Evolutionary conservation across 2,113 vertebrate species (phyloP), one percentile per base, ranked within the genome.

Genomic region (Propithecus coquereli): DNA sequence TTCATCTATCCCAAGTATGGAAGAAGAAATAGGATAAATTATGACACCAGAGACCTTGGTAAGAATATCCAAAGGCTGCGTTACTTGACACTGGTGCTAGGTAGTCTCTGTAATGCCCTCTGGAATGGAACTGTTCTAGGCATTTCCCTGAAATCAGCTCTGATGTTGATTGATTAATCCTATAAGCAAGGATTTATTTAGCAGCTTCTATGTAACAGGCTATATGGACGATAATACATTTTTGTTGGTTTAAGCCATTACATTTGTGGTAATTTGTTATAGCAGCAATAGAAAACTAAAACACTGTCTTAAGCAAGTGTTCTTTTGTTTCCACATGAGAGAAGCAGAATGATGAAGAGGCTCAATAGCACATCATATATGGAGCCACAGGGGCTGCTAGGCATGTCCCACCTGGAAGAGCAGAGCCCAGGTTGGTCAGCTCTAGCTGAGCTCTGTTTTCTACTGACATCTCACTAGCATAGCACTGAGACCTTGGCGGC

Each of bases 311-410:
- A 71, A 93, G n/a, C n/a, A 87, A 54, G 17, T 63, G 6, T 65
- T 90, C 74, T 80, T 95, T 87, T 37, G 27, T 84, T 80, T 91
- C n/a, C n/a, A 77, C 45, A 73, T 11, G 59, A 92, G 79, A 74
- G 17, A 66, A 77, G 74, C 23, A n/a, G 77, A 87, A 16, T 14
- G 20, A 68, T 61, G 40, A 65, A 63, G 68, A 94, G 45, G 3
- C 11, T 59, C 14, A 32, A 8, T 11, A 40, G 50, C 34, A 57
- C 14, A 16, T 88, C 7, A 13, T 25, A 16, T 1, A 17, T 32
- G 32, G 50, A 30, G 30, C 11, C 4, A 17, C 43, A 30, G 70
- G 87, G 45, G 20, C 25, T 20, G 3, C 27, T 8, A 37, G 40
- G 34, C 11, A n/a, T 57, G 59, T 73, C 65, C 43, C 59, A 61